Evolutionary conservation across 2,797 vertebrate species (phyloP), one percentile per base, ranked within the genome.

Genomic region (Gymnoscopelus braueri): DNA sequence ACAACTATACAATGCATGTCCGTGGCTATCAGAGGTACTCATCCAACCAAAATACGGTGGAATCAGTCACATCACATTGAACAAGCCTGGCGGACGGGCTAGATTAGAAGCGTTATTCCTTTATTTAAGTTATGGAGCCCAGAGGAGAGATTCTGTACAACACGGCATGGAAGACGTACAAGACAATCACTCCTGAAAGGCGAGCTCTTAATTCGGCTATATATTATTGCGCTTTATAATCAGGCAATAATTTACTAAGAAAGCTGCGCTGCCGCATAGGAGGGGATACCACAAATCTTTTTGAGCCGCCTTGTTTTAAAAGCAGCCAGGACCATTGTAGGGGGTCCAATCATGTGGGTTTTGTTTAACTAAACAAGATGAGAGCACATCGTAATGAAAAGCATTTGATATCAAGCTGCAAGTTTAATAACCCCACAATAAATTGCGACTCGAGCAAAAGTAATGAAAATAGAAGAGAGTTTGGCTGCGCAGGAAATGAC

Each of bases 401-500:
- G 79, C 80, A 79, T 77, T 90, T 86, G 88, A 92, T 89, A 90
- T 91, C 78, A 80, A 85, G 79, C 87, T 85, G 82, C 72, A 83
- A 77, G 80, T 90, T 88, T 91, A 89, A 90, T 90, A 90, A 87
- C 79, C 68, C 60, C 72, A 86, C 81, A 83, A 90, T 91, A 89
- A 91, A 92, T 90, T 12, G 76, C 84, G 87, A 86, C 84, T 55
- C 54, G 84, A 88, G 80, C 67, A 82, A 84, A 77, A 87, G 84
- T 90, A 92, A 93, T 91, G 90, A 91, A 93, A 92, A 89, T 83
- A 84, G 84, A 89, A 85, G 69, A 80, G 73, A 84, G 77, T 83
- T 90, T 80, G 84, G 83, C 88, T 81, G 84, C 67, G 85, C 89
- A 92, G 92, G 93, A 93, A 94, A 94, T 93, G 84, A 92, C 90